Base-by-base conservation (phyloP, 2,888 invertebrate species). In the Nebria brevicollis region DNA sequence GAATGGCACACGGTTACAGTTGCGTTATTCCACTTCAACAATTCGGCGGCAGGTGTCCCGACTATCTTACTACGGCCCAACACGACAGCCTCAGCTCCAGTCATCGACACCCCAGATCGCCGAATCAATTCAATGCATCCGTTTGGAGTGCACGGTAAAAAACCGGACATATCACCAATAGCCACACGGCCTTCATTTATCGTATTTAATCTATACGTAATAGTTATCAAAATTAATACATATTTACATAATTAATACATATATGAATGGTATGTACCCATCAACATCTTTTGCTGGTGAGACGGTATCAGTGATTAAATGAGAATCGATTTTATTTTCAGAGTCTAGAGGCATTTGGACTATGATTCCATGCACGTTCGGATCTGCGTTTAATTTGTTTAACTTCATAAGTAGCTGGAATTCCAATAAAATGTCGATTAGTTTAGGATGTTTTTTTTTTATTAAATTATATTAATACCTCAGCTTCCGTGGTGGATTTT, bases 1-100 rank as follows among this genome's bases (percentile, higher is more conserved):
- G 99, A 98, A 89, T 99, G 99, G 86, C 99, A 99, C 65, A 97
- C 93, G 0, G 99, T 99, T 3, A 98, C 98, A 0, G 99, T 99
- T 0, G 98, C 98, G 89, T 99, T 92, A 85, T 97, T 94, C 98
- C 98, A 99, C 88, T 97, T 96, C 65, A 99, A 92, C 43, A 99
- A 91, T 89, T 98, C 97, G 0, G 98, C 93, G 83, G 95, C 96
- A 0, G 99, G 99, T 0, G 98, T 96, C 70, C 99, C 99, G 1
- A 99, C 98, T 87, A 99, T 99, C 90, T 98, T 98, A 88, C 98
- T 98, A 84, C 99, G 92, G 0, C 99, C 99, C 66, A 99, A 88
- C 20, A 99, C 98, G 2, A 99, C 98, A 1, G 97, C 98, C 83
- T 92, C 92, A 82, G 95, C 94, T 4, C 98, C 98, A 66, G 93